phyloP scores from a whole-genome alignment of 2,888 invertebrate genomes.

The Apodemia zela region DNA sequence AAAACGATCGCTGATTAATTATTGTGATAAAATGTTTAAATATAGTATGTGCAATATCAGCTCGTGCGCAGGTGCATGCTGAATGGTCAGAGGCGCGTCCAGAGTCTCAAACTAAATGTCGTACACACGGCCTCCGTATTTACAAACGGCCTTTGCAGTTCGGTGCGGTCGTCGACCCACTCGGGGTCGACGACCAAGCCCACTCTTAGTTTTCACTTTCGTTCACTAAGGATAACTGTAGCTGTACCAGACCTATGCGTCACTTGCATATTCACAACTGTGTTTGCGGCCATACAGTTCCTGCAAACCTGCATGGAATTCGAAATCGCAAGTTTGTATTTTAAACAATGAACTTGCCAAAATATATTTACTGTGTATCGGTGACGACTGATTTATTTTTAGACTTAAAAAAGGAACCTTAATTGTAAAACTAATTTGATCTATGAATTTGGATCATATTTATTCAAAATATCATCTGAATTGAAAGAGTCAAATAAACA shows the following conservation, averaged over 20 bases:
- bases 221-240: slow-evolving; percentile 80
- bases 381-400: background rate
- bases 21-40: slow-evolving; percentile 1
- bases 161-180: slow-evolving; percentile 74
- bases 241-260: slow-evolving; percentile 62
- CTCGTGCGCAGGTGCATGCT: slow-evolving; percentile 37
- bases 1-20: slow-evolving; percentile 6
- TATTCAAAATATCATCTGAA: background rate
- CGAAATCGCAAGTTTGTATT: slow-evolving; percentile 35
- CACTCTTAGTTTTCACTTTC: slow-evolving; percentile 80
- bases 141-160: slow-evolving; percentile 80
- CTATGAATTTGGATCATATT: no score
- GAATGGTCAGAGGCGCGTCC: slow-evolving; percentile 41
- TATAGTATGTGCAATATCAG: slow-evolving; percentile 48
- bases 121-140: slow-evolving; percentile 73
- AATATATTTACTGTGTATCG: slow-evolving; percentile 12
- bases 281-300: slow-evolving; percentile 45
- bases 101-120: slow-evolving; percentile 59
- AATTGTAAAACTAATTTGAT: no score
- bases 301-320: slow-evolving; percentile 53
- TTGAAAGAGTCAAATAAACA: background rate
- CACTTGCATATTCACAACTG: slow-evolving; percentile 34
- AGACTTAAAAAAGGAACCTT: background rate
- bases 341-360: slow-evolving; percentile 22
- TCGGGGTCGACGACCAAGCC: slow-evolving; percentile 69